These are phyloP conservation scores for Aurelia aurita DNA, from an alignment of 30 jellyfish, hydroid and myxozoan species.

Conservation along the genomic window DNA sequence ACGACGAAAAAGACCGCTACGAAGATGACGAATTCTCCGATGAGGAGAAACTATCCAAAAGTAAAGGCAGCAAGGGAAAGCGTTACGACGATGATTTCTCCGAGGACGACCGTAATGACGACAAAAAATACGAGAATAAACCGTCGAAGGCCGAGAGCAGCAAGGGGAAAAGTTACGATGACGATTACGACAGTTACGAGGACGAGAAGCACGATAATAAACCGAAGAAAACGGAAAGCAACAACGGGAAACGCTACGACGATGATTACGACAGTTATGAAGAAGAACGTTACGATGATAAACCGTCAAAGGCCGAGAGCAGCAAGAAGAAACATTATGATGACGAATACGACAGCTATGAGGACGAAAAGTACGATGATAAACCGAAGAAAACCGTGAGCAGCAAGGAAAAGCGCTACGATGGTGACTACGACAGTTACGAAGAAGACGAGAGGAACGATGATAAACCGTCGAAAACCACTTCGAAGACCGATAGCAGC, in stretches of 20 bases:
- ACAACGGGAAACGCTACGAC: not conserved
- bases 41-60: not conserved
- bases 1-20: not conserved
- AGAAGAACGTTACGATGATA: slow-evolving; percentile 20
- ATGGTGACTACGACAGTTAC: not conserved
- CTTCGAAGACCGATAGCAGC: not conserved
- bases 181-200: slow-evolving; percentile 22
- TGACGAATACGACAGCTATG: slow-evolving; percentile 7
- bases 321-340: not conserved
- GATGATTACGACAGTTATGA: slow-evolving; percentile 16
- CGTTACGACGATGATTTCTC: slow-evolving; percentile 6
- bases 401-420: slow-evolving; percentile 6
- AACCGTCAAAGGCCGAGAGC: not conserved
- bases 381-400: not conserved
- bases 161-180: not conserved
- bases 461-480: not conserved
- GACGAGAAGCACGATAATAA: slow-evolving; percentile 17
- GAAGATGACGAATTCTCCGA: not conserved
- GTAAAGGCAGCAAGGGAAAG: not conserved
- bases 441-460: not conserved
- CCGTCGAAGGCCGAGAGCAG: not conserved
- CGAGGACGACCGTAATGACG: slow-evolving; percentile 6
- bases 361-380: slow-evolving; percentile 10
- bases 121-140: slow-evolving; percentile 10
- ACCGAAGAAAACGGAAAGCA: not conserved